Base-by-base conservation (phyloP, 1,140 invertebrate species). In the Listronotus oregonensis region DNA sequence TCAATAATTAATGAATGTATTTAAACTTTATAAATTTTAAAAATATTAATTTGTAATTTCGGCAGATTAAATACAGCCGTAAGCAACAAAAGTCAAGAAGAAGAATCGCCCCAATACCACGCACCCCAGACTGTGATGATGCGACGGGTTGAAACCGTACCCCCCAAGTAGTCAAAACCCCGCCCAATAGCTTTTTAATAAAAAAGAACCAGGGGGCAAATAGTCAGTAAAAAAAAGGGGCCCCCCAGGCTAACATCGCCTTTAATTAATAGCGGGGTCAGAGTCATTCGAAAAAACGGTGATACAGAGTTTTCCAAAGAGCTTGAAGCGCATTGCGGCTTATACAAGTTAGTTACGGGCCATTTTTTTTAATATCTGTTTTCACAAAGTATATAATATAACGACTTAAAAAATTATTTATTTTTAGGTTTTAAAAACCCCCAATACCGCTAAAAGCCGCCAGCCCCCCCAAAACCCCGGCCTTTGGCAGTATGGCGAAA, bases 301-400 rank as follows among this genome's bases (percentile, higher is more conserved):
- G 21, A 27, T 27, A 27, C 21, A 3, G 21, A 27, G 21, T 27
- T 27, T 27, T 27, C 76, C 6, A 79, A 78, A 58, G 80, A 82
- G 65, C 64, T 82, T 42, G 80, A 82, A 67, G 80, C 80, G 81
- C 80, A 7, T 65, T 82, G 3, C 79, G 82, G 63, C 67, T 81
- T n/a, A 81, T 82, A 43, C 81, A 82, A 57, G 62, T 57, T 42
- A 40, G 32, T 64, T 17, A n/a, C n/a, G n/a, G n/a, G n/a, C n/a
- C n/a, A n/a, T n/a, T n/a, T n/a, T n/a, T n/a, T n/a, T n/a, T n/a
- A n/a, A n/a, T n/a, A n/a, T n/a, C n/a, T n/a, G n/a, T n/a, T n/a
- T n/a, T n/a, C n/a, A n/a, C n/a, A n/a, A n/a, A n/a, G n/a, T n/a
- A n/a, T n/a, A n/a, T n/a, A n/a, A n/a, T n/a, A n/a, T n/a, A n/a